Evolutionary conservation across 2,797 vertebrate genomes (phyloP).

Genomic region (Fistularia commersonii): DNA sequence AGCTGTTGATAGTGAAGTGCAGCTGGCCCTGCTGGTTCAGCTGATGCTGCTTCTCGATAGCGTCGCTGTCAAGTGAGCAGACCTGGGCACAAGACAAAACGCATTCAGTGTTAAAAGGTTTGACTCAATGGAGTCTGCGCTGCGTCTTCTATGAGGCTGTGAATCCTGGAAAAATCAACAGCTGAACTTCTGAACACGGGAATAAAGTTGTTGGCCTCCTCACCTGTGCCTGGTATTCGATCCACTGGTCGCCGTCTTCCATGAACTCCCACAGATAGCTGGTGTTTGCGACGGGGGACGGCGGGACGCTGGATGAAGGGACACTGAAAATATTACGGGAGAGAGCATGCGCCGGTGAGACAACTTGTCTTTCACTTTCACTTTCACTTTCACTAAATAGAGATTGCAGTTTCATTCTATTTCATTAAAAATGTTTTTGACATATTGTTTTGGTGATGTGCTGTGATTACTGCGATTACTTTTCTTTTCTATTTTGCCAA

Average conservation of each 20-base stretch:
- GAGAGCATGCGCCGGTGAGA: not conserved
- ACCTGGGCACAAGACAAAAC: conserved; percentile 29
- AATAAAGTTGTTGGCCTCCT: conserved; percentile 20
- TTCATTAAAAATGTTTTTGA: no score
- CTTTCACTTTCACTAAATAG: no score
- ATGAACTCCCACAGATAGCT: conserved; percentile 64
- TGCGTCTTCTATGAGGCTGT: no score
- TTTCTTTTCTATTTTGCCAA: no score
- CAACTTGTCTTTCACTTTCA: no score
- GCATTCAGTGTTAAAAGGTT: no score
- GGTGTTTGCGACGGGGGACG: conserved; percentile 1
- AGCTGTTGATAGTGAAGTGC: conserved; percentile 30
- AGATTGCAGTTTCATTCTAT: no score
- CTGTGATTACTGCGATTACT: no score
- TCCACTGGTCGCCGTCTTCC: conserved; percentile 60
- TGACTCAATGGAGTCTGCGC: no score
- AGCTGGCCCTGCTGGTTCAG: conserved; percentile 46
- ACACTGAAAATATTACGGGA: conserved; percentile 17
- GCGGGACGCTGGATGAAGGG: not conserved
- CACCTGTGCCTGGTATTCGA: conserved; percentile 61
- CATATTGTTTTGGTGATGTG: no score
- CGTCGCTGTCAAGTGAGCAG: conserved; percentile 53
- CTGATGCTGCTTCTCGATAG: conserved; percentile 61
- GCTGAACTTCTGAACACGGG: no score
- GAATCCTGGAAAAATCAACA: no score